These are phyloP conservation scores for Oscheius myriophilus DNA, from an alignment of 2,888 invertebrate species.

Conservation along the genomic window DNA sequence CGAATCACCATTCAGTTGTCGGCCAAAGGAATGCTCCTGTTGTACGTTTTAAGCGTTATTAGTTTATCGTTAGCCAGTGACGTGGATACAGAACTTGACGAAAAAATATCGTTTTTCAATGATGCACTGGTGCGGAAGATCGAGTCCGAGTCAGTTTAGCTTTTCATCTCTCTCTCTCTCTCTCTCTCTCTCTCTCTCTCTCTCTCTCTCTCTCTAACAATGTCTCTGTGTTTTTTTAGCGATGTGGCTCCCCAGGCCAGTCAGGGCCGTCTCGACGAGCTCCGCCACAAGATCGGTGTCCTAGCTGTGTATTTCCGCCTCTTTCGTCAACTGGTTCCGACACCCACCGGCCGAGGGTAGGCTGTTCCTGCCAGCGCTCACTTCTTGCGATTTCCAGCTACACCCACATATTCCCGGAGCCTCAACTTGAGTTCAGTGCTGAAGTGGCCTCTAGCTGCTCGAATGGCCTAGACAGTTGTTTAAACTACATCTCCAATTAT, in stretches of 20 bases:
- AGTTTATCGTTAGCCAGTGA: no score
- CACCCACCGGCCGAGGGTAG: constrained; percentile 6
- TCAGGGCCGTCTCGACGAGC: constrained; percentile 6
- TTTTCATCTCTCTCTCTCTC: not conserved
- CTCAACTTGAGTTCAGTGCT: constrained; percentile 36
- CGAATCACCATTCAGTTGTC: no score
- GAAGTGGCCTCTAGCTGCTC: constrained; percentile 30
- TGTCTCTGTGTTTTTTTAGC: not conserved
- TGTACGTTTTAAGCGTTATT: no score
- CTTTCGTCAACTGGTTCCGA: constrained; percentile 38
- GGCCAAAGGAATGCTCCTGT: no score
- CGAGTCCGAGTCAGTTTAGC: not conserved
- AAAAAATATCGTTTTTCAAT: constrained; percentile 15
- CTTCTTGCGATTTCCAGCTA: constrained; percentile 4
- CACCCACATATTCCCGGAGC: constrained; percentile 38
- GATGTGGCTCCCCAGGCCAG: constrained; percentile 16
- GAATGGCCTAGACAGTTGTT: constrained; percentile 6
- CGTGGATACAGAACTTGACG: constrained; percentile 4
- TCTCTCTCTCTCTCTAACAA: no score
- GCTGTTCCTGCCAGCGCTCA: not conserved
- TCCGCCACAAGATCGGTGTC: constrained; percentile 38
- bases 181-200: not conserved
- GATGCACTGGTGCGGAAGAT: constrained; percentile 8
- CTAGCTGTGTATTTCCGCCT: constrained; percentile 43
- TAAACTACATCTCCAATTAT: constrained; percentile 15